Base-by-base conservation (phyloP, 2,113 vertebrate genomes). In the Garra rufa region DNA sequence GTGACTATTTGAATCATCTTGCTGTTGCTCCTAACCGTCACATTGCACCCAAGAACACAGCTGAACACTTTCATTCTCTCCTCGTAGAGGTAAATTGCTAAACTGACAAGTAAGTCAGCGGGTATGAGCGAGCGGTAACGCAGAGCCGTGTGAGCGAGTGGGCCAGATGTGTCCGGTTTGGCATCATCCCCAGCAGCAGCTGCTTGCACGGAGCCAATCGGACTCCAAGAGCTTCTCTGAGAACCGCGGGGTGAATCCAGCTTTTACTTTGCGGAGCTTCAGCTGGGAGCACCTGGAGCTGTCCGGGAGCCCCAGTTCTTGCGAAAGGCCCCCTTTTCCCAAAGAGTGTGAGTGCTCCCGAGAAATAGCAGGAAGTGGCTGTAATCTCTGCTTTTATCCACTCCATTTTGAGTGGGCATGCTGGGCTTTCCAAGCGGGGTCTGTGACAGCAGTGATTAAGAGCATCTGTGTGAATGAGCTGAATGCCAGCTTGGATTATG, bases 391-490 rank as follows among this genome's bases (percentile, higher is more conserved):
- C 52, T 69, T 50, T 79, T 82, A 85, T 46, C 69, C 59, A 7
- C 3, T 80, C 78, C 43, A 59, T 81, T 86, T 61, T 69, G 17
- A 34, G 46, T 11, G 26, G 44, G 61, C 59, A n/a, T 73, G 55
- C 48, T 41, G 76, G 44, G 11, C 77, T 63, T 82, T 82, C 55
- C 19, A 3, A 50, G 30, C 8, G 21, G 70, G 57, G 19, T 79
- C 82, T 26, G 43, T 74, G 59, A 70, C 78, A 38, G 57, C 46
- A 30, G 75, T 46, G 79, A 69, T 83, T 83, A 63, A 24, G 48
- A 70, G 81, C 86, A 76, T 59, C 79, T 87, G 85, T 80, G 77
- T 86, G 41, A 59, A 46, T 41, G 50, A 69, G 30, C n/a, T n/a
- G 46, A 43, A 14, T 63, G 80, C 81, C 83, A 87, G 34, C 38